Evolutionary conservation across 1,140 invertebrate species (phyloP).

Genomic region (Caerostris extrusa): DNA sequence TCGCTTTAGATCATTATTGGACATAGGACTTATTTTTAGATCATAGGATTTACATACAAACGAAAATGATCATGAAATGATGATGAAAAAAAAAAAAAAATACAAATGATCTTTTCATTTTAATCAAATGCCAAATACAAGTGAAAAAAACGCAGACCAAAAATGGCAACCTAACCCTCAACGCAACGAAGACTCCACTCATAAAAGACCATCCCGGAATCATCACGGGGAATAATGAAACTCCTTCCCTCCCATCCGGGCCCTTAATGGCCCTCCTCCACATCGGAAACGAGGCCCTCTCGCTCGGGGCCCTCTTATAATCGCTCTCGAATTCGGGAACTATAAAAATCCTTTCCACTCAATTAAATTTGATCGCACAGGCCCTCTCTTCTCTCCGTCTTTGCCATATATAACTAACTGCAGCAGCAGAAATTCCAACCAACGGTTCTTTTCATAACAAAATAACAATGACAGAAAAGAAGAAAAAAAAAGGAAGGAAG

Average conservation of each 20-base stretch:
- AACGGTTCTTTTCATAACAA: slow-evolving; percentile 3
- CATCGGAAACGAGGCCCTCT: slow-evolving; percentile 48
- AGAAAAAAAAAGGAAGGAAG: neutral
- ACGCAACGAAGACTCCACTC: neutral
- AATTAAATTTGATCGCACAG: slow-evolving; percentile 68
- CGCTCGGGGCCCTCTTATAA: slow-evolving; percentile 51
- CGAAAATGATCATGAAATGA: too few relatives aligned
- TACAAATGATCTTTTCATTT: neutral
- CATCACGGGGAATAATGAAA: slow-evolving; percentile 70
- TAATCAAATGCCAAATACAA: neutral
- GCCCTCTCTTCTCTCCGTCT: neutral
- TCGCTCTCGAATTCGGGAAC: slow-evolving; percentile 48
- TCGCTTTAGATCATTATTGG: too few relatives aligned
- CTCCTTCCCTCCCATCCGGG: slow-evolving; percentile 5
- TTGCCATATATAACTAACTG: neutral
- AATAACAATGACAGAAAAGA: neutral
- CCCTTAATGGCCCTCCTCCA: slow-evolving; percentile 40
- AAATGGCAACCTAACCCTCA: slow-evolving; percentile 6
- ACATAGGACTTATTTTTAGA: neutral
- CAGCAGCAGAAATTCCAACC: neutral
- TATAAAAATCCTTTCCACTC: slow-evolving; percentile 75
- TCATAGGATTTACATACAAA: too few relatives aligned
- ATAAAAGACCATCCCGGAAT: slow-evolving; percentile 63
- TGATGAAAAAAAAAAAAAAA: too few relatives aligned
- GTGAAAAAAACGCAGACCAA: slow-evolving; percentile 28